Evolutionary conservation across 2,113 vertebrate species (phyloP).

Genomic region (Amphiprion percula): DNA sequence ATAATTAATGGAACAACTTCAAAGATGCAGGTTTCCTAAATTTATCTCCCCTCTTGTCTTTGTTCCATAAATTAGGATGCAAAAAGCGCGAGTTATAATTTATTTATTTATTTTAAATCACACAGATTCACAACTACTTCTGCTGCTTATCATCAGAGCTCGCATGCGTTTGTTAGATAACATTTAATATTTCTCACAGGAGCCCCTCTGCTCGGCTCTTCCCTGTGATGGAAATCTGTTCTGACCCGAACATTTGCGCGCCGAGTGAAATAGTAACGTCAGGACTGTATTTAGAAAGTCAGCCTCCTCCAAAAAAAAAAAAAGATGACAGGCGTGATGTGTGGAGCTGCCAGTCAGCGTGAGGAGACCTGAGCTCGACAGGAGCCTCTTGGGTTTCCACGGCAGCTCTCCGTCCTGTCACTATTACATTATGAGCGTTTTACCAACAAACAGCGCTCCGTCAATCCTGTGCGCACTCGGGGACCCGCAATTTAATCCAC

Average conservation of each 20-base stretch:
- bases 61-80: not conserved
- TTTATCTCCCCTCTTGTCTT: constrained; percentile 28
- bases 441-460: constrained; percentile 35
- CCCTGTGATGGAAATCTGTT: constrained; percentile 52
- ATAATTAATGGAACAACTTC: constrained; percentile 59
- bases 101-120: too few relatives aligned
- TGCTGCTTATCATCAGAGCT: constrained; percentile 31
- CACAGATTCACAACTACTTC: not conserved
- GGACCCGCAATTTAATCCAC: constrained; percentile 20
- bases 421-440: constrained; percentile 49
- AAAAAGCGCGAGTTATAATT: not conserved
- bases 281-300: constrained; percentile 58
- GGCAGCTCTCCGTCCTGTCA: constrained; percentile 4
- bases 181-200: constrained; percentile 11
- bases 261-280: constrained; percentile 44
- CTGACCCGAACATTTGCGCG: constrained; percentile 56
- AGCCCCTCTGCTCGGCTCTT: not conserved
- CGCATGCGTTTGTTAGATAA: constrained; percentile 7
- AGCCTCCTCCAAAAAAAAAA: constrained; percentile 27
- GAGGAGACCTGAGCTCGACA: constrained; percentile 34
- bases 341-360: constrained; percentile 52
- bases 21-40: constrained; percentile 46
- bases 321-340: constrained; percentile 52
- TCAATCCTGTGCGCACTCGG: constrained; percentile 11
- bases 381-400: constrained; percentile 51